Base-by-base conservation (phyloP, 2,113 vertebrate species). In the Oncorhynchus clarkii region DNA sequence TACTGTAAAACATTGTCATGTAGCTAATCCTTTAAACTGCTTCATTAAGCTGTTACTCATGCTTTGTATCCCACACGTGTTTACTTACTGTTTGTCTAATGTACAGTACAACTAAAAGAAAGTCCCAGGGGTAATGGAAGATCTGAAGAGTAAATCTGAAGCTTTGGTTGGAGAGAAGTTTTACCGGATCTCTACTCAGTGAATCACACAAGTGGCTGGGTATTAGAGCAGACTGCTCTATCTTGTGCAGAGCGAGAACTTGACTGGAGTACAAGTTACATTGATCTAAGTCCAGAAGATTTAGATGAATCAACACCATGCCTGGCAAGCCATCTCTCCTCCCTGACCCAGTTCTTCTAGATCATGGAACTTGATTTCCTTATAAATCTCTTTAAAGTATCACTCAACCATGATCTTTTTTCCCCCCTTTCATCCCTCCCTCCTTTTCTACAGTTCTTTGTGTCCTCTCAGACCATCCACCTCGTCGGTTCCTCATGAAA, bases 401-500 rank as follows among this genome's bases (percentile, higher is more conserved):
- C 59, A n/a, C 59, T 22, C 6, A 22, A 62, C 20, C 59, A 9
- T 22, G 7, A 62, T 62, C n/a, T 1, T 2, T 16, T n/a, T 45
- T 18, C 7, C 22, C n/a, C 59, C 59, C 18, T 34, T 13, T 20
- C 27, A n/a, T 29, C 29, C 34, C 8, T 62, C 45, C 69, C 26
- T 27, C 20, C 49, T 62, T 26, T 62, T 4, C 70, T 24, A 18
- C 51, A 73, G 26, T 48, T 39, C 66, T 77, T 73, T 60, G 39
- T 45, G 9, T 49, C 60, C 31, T 62, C 68, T 73, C 72, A 77
- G 85, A 76, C 81, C 54, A 54, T 68, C 67, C 64, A 59, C n/a
- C 16, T 7, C 70, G 70, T 74, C 39, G 29, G 70, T 89, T 90
- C 88, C 90, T 89, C 86, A 94, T 94, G 93, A 92, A 88, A 90